A percentile compares a stretch with the other conserved stretches of the same genome.
These are phyloP conservation scores for Chydorus sphaericus DNA, from an alignment of 2,888 invertebrate species.

Conservation along the genomic window DNA sequence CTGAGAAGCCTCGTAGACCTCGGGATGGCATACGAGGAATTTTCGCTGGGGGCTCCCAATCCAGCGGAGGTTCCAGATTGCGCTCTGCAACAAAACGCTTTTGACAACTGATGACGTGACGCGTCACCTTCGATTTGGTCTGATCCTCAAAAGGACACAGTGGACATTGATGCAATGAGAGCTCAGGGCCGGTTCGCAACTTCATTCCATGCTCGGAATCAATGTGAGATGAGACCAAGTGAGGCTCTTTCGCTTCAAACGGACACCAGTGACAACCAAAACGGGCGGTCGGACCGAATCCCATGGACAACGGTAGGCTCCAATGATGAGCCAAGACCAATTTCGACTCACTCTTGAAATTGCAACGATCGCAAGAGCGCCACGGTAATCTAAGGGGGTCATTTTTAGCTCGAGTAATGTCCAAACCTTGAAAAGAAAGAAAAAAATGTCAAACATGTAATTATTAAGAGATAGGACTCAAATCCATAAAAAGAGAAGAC, in stretches of 20 bases:
- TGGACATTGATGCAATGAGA: constrained; percentile 57
- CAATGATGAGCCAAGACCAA: constrained; percentile 72
- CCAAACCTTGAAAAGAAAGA: constrained; percentile 31
- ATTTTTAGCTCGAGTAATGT: constrained; percentile 72
- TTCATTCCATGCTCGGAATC: neutral
- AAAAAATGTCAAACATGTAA: too few relatives aligned
- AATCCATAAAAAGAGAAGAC: too few relatives aligned
- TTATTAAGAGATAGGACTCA: too few relatives aligned
- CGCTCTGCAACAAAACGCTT: constrained; percentile 77
- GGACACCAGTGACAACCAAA: constrained; percentile 2
- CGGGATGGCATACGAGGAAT: constrained; percentile 52
- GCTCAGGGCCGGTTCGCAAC: neutral
- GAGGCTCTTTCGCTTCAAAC: constrained; percentile 5
- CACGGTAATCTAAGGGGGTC: constrained; percentile 30
- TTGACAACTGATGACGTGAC: constrained; percentile 72
- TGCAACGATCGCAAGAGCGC: constrained; percentile 76
- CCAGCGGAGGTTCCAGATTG: constrained; percentile 67
- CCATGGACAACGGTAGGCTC: constrained; percentile 47
- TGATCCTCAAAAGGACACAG: constrained; percentile 90
- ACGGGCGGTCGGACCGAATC: neutral
- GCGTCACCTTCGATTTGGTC: constrained; percentile 74
- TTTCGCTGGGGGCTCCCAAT: constrained; percentile 89
- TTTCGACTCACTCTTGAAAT: constrained; percentile 73
- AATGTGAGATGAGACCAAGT: neutral
- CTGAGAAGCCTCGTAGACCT: neutral